phyloP scores from a whole-genome alignment of 2,113 vertebrate genomes.

The Burhinus oedicnemus region DNA sequence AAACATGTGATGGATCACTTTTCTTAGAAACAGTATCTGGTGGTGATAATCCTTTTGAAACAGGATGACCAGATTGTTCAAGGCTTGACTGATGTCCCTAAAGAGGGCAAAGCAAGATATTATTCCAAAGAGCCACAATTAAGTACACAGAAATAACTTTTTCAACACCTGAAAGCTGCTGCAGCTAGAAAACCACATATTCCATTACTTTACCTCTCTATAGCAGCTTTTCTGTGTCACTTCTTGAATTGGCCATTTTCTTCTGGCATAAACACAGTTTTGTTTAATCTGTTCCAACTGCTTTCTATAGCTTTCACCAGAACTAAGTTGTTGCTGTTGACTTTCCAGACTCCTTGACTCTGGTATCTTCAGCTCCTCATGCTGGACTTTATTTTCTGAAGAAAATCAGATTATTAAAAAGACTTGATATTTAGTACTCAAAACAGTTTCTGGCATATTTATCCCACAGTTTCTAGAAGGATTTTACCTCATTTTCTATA shows the following conservation, averaged over 20 bases:
- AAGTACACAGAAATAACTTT: not conserved
- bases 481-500: not conserved
- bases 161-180: not conserved
- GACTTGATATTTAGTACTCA: not conserved
- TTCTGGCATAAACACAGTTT: not conserved
- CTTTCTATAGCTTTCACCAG: conserved; percentile 32
- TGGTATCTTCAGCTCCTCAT: conserved; percentile 30
- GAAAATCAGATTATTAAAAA: not conserved
- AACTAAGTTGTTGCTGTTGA: conserved; percentile 34
- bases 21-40: conserved; percentile 50
- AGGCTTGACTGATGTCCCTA: conserved; percentile 74
- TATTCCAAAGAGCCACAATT: not conserved
- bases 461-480: not conserved
- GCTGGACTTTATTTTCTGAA: conserved; percentile 53
- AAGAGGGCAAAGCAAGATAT: not conserved
- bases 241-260: conserved; percentile 49
- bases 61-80: conserved; percentile 64
- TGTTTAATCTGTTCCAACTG: conserved; percentile 39
- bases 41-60: conserved; percentile 74
- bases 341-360: conserved; percentile 27
- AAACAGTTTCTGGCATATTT: not conserved
- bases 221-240: conserved; percentile 21
- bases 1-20: conserved; percentile 59
- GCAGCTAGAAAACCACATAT: not conserved
- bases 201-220: conserved; percentile 59